Evolutionary conservation across 1,140 invertebrate genomes (phyloP).

Genomic region (Temnothorax curvispinosus): DNA sequence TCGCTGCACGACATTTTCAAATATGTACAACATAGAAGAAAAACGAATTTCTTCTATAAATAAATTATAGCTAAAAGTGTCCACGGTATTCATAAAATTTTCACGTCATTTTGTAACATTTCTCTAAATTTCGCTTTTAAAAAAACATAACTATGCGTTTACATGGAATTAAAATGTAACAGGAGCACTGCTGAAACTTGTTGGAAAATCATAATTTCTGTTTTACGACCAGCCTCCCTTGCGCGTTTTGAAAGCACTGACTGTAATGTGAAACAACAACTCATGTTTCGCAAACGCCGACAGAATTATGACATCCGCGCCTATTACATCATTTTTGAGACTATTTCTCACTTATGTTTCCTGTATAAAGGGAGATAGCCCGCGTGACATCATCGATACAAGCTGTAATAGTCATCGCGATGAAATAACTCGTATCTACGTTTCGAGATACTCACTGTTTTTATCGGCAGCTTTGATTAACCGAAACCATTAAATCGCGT

Average conservation of each 20-base stretch:
- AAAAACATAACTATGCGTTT: background rate
- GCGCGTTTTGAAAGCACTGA: background rate
- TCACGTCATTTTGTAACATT: background rate
- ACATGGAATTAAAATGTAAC: background rate
- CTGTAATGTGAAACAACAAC: background rate
- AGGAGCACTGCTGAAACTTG: background rate
- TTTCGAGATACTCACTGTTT: background rate
- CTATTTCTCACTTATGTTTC: slow-evolving; percentile 2
- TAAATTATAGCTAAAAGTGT: background rate
- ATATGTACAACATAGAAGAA: background rate
- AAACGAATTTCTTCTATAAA: background rate
- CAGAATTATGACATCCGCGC: background rate
- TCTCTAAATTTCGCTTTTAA: background rate
- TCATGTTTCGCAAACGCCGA: background rate
- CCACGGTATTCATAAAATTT: background rate
- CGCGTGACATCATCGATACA: background rate
- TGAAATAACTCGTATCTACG: background rate
- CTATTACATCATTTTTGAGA: background rate
- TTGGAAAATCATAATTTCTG: slow-evolving; percentile 9
- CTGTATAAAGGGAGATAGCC: background rate
- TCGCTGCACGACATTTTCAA: background rate
- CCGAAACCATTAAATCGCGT: slow-evolving; percentile 6
- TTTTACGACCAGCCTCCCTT: background rate
- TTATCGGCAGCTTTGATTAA: background rate
- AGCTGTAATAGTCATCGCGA: slow-evolving; percentile 6